Base-by-base conservation (phyloP, 2,113 vertebrate genomes). In the Ondatra zibethicus region DNA sequence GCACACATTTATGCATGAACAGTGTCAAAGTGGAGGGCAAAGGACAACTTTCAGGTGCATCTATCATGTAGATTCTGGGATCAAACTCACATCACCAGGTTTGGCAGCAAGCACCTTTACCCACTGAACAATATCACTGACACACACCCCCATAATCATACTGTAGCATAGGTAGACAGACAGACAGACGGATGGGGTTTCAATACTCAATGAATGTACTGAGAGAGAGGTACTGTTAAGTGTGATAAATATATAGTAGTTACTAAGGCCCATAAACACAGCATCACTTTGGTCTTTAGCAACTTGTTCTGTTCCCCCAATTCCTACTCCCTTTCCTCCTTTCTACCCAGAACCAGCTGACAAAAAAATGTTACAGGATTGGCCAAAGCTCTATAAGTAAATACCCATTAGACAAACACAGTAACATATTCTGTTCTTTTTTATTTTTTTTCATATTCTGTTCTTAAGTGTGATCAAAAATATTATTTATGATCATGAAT, bases 141-240 rank as follows among this genome's bases (percentile, higher is more conserved):
- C 36, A 16, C 36, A 6, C 58, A 7, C 21, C 0, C 52, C 13
- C 10, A 31, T 10, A 84, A 61, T 78, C 63, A 75, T 93, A 33
- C 3, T 33, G 87, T 31, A 17, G 29, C 1, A 2, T 39, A 55
- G 31, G 7, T 16, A 52, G 10, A 52, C 8, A 86, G 52, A 31
- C 14, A 85, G 88, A 85, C 5, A 89, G 36, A 85, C 50, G 78
- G 10, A 93, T 1, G 52, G 75, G 10, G 14, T 68, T 42, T 70
- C 77, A 89, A n/a, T 68, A 94, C 89, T 4, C 31, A 93, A 81
- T 93, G 76, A 85, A 50, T 91, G 31, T 90, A 42, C 82, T 76
- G 65, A 88, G 78, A 94, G 66, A 42, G 84, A 78, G 84, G 42
- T 0, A 84, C 50, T 58, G 19, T 70, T 50, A 85, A 93, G 47